Conservation (phyloP, 2,113 vertebrate species). For the Copsychus sechellarum region DNA sequence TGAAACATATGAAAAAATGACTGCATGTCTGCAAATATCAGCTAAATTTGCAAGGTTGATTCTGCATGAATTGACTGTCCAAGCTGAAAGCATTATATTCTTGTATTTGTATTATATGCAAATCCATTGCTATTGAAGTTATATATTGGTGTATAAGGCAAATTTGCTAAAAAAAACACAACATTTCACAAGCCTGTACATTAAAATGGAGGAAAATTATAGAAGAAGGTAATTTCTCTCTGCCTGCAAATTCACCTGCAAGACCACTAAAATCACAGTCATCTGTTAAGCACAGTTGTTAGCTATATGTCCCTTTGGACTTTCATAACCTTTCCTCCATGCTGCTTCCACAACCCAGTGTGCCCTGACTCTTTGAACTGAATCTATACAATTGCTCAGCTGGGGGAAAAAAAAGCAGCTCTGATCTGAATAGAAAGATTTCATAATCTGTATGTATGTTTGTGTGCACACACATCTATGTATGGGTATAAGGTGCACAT, state of each 20-base stretch:
- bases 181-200: background rate
- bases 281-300: background rate
- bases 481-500: background rate
- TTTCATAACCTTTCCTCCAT: background rate
- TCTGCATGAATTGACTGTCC: constrained; percentile 10
- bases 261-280: background rate
- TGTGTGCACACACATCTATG: background rate
- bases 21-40: background rate
- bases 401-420: background rate
- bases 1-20: constrained; percentile 14
- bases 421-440: background rate
- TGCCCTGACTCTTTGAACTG: background rate
- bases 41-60: constrained; percentile 22
- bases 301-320: background rate
- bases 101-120: background rate
- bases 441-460: background rate
- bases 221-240: background rate
- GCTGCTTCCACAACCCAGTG: background rate
- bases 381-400: background rate
- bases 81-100: constrained; percentile 35
- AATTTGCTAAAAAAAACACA: constrained; percentile 17
- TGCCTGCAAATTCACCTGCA: background rate
- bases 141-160: background rate
- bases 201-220: constrained; percentile 2
- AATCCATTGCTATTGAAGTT: constrained; percentile 25